A percentile compares a stretch with the other conserved stretches of the same genome.
phyloP scores from a whole-genome alignment of 2,113 vertebrate species.

The Neodon shergylaensis region DNA sequence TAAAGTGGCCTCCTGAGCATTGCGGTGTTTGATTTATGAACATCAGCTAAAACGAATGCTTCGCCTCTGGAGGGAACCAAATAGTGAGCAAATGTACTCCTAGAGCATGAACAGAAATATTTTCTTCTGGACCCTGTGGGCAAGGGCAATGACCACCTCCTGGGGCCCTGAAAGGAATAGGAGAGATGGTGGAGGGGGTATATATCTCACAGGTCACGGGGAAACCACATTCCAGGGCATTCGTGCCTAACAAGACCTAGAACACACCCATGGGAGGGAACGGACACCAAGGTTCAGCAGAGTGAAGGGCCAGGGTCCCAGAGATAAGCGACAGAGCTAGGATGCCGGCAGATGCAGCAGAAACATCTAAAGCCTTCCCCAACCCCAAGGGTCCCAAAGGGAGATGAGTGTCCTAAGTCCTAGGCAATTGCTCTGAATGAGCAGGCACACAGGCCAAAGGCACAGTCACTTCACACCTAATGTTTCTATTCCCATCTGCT shows the following conservation, averaged over 20 bases:
- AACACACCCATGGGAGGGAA: background rate
- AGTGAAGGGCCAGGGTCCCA: background rate
- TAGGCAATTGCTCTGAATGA: background rate
- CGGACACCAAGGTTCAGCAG: background rate
- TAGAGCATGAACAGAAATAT: background rate
- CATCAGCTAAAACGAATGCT: background rate
- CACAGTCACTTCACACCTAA: too few species aligned
- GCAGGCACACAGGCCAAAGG: background rate
- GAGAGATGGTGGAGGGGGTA: background rate
- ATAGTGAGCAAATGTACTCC: background rate
- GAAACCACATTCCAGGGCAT: background rate
- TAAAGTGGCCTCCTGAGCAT: background rate
- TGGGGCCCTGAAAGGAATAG: background rate
- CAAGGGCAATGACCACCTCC: background rate
- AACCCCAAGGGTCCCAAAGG: background rate
- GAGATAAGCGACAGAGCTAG: background rate
- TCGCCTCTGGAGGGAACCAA: background rate
- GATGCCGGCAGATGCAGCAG: background rate
- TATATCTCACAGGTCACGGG: too few species aligned
- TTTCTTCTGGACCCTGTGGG: background rate
- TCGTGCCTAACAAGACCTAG: background rate
- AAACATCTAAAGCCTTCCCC: background rate
- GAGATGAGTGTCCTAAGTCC: background rate
- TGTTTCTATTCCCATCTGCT: background rate
- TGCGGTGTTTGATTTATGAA: slow-evolving; percentile 17